Evolutionary conservation across 2,888 invertebrate species (phyloP), one percentile per base, ranked within the genome.

Genomic region (Drosophila ustulata): DNA sequence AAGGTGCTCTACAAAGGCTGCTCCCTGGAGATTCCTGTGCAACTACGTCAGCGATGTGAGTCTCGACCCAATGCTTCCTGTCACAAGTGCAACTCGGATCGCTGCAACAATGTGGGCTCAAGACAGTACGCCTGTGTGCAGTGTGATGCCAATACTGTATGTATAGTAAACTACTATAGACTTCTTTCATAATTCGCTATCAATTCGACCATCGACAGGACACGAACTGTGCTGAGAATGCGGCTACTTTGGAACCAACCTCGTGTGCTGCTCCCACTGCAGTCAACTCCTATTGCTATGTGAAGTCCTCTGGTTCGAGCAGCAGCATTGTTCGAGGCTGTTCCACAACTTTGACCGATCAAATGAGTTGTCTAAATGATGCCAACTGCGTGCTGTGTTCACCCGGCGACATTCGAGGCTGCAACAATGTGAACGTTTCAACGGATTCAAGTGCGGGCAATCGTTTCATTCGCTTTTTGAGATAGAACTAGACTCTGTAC

Each of bases 31-130:
- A 82, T 91, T 34, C 89, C 91, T 0, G 62, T 77, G 5, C 57
- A 81, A 6, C 56, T 89, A 66, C 88, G 90, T 0, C 51, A 59
- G 0, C 90, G 83, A 11, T 92, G 91, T 46, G 80, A 89, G 8
- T 37, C 66, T 3, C 58, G 79, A 3, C 65, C 75, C 0, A 18
- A 65, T 1, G 84, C 77, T 8, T 43, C 72, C 11, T 91, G 91
- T 30, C 87, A 89, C 71, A 92, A 91, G 52, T 92, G 92, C 78
- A 90, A 88, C 55, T 69, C 88, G 18, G 80, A 90, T 69, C 78
- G 79, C 1, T 92, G 92, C 80, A 92, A 92, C 56, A 82, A 79
- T 62, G 75, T 90, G n/a, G 91, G 91, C 2, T 86, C 91, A 2
- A 41, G 49, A 0, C 76, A 81, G n/a, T 87, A 77, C 25, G 67